Evolutionary conservation across 2,888 invertebrate genomes (phyloP).

Genomic region (Brachypterus glaber): DNA sequence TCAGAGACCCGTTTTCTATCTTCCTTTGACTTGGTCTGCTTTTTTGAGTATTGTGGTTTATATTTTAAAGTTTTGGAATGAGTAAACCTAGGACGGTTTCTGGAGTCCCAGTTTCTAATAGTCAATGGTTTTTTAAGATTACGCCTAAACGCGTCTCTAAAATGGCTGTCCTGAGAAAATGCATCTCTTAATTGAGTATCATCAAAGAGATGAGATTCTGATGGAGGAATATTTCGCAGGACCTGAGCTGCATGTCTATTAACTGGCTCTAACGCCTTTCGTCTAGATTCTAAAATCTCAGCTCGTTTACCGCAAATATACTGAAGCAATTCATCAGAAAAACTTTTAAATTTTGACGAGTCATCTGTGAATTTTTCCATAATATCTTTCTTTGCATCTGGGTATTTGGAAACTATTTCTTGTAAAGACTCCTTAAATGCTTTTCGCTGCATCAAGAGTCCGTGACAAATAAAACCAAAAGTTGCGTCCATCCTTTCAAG

Average conservation of each 20-base stretch:
- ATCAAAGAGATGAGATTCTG: conserved; percentile 2
- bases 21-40: too few species aligned
- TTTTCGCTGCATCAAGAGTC: not conserved
- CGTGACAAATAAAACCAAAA: not conserved
- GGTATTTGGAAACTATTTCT: not conserved
- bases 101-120: too few species aligned
- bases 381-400: not conserved
- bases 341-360: not conserved
- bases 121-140: too few species aligned
- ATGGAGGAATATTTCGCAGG: conserved; percentile 2
- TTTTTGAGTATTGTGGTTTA: too few species aligned
- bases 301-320: conserved; percentile 3
- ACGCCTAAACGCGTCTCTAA: too few species aligned
- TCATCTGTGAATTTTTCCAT: not conserved
- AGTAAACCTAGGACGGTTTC: too few species aligned
- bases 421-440: not conserved
- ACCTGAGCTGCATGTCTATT: not conserved
- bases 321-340: conserved; percentile 4
- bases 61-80: too few species aligned
- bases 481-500: too few species aligned
- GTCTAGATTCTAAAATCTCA: conserved; percentile 2
- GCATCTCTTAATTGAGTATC: conserved; percentile 1
- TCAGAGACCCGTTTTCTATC: too few species aligned
- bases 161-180: too few species aligned
- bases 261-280: conserved; percentile 1